Evolutionary conservation across 2,888 invertebrate species (phyloP), one percentile per base, ranked within the genome.

Genomic region (Colletes collaris): DNA sequence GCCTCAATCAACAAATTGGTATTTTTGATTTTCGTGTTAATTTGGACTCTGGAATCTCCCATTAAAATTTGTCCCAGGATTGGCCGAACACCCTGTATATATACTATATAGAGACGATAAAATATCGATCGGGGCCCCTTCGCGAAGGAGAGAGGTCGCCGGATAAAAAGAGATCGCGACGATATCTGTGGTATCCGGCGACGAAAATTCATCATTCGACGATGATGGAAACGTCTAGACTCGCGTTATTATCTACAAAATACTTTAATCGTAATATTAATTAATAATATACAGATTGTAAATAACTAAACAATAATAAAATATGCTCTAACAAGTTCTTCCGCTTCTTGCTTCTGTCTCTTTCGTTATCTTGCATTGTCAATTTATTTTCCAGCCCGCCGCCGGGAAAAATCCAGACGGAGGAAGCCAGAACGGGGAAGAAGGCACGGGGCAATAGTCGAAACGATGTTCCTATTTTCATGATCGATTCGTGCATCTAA

Each of bases 221-320:
- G 59, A 64, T 78, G 56, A 44, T 81, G 80, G 62, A 75, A 71
- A 76, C 74, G 67, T 74, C 62, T 67, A 76, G 59, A 76, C 79
- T 68, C 82, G 79, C 69, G 69, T 78, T 74, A 63, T 84, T 93
- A 93, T 93, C 93, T 93, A 93, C 92, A 93, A 92, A 93, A 92
- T 93, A 92, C 89, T 92, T 91, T 92, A 93, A 93, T 92, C 89
- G 87, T 92, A 92, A 91, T 92, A 91, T 90, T 91, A 91, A 90
- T 91, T 90, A 91, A 92, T 91, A 92, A 92, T 92, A 93, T 93
- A 93, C 92, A 93, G 90, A 90, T 90, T 92, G 93, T 92, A 92
- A 93, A 93, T 93, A 92, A 92, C 89, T 92, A 92, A 93, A 92
- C 89, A 91, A 92, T 92, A 92, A 92, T 92, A 92, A 92, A 92